Evolutionary conservation across 2,888 invertebrate genomes (phyloP), one percentile per base, ranked within the genome.

Genomic region (Nomada hirtipes): DNA sequence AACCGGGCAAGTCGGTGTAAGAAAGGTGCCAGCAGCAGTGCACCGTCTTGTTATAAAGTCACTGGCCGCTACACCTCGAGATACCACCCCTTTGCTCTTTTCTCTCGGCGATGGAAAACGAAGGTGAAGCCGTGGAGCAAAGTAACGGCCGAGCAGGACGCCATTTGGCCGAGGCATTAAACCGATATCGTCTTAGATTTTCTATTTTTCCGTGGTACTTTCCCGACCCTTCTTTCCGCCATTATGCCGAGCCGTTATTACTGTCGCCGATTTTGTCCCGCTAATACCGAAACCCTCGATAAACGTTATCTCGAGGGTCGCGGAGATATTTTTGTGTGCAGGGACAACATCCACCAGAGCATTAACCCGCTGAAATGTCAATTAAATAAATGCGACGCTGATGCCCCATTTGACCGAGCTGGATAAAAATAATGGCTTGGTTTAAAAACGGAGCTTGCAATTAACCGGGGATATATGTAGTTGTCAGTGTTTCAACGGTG

Each of bases 131-230:
- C 13, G 4, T 29, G 65, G 50, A 47, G 10, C 20, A 26, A 59
- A 72, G 70, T 76, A 86, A 88, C 76, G 72, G 74, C 70, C 76
- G 73, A 75, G 72, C 68, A 55, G 67, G 82, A 78, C 85, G 86
- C 85, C 88, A 81, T 88, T 88, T 83, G 85, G 82, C 52, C 61
- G 64, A 78, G 77, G 68, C 86, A 76, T 88, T 88, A 86, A 88
- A 82, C 81, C 67, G 85, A 86, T 86, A 88, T 78, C 74, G 76
- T 79, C 63, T 84, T 83, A 68, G 84, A 86, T 83, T 84, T 81
- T 81, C 78, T 83, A 83, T 88, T 88, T 83, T 88, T 84, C 72
- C 79, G 20, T 47, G 78, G 20, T 74, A 57, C 64, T 68, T 74
- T 67, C 53, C 61, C 76, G 73, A 63, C 68, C 76, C 63, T 63